Percentiles rank a stretch among this genome's conserved stretches.
phyloP scores from a whole-genome alignment of 2,113 vertebrate species.

The Macaca nemestrina region DNA sequence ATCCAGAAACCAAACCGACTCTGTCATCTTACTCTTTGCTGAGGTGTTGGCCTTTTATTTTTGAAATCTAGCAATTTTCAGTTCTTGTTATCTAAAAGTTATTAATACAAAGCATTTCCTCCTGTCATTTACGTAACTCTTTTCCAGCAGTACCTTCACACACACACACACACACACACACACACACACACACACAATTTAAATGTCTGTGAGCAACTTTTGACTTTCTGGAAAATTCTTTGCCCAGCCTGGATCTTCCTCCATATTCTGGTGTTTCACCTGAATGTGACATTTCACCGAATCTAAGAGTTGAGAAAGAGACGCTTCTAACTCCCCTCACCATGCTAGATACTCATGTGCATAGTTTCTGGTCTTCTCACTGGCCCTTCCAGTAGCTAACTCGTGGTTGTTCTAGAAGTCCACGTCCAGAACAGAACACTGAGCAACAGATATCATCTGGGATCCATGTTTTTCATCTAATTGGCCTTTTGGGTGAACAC shows the following conservation, averaged over 20 bases:
- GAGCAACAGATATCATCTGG: neutral
- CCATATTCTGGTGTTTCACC: neutral
- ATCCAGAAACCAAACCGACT: neutral
- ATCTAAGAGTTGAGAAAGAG: neutral
- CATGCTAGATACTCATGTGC: neutral
- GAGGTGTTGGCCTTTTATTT: conserved; percentile 26
- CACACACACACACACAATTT: neutral
- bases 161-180: too few species aligned
- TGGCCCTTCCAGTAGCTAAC: neutral
- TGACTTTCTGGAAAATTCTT: conserved; percentile 41
- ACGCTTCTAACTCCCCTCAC: too few species aligned
- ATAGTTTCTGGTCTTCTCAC: neutral
- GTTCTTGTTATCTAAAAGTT: neutral
- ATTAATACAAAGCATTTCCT: neutral
- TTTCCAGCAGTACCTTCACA: neutral
- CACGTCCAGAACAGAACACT: neutral
- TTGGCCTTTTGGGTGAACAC: neutral
- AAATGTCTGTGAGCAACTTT: neutral
- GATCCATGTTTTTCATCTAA: neutral
- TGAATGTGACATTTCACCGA: neutral
- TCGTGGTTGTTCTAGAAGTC: neutral
- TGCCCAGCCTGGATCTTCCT: conserved; percentile 9
- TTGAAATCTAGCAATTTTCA: conserved; percentile 2
- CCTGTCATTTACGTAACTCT: neutral
- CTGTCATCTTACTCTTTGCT: neutral